Evolutionary conservation across 2,888 invertebrate species (phyloP).

Genomic region (Falcaria lacertinaria): DNA sequence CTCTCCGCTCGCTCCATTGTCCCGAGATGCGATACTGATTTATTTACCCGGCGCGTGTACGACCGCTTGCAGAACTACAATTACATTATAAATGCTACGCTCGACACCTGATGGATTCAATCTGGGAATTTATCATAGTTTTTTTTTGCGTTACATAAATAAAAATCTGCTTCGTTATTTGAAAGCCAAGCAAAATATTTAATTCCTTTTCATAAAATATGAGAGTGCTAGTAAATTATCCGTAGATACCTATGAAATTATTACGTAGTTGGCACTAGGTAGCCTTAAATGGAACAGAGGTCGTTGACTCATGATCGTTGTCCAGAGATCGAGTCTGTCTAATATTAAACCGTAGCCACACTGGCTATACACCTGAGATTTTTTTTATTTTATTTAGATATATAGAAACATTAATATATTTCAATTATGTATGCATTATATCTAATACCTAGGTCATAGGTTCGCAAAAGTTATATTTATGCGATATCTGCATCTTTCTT

Average conservation of each 20-base stretch:
- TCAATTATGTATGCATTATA: no score
- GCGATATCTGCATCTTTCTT: no score
- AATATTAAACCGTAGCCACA: conserved; percentile 5
- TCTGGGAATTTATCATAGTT: conserved; percentile 14
- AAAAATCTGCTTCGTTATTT: neutral
- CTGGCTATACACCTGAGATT: neutral
- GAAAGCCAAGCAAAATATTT: neutral
- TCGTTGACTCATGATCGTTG: conserved; percentile 32
- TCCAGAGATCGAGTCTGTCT: conserved; percentile 15
- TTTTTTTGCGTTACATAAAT: neutral
- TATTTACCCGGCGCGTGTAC: conserved; percentile 46
- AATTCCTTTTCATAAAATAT: neutral
- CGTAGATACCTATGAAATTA: conserved; percentile 7
- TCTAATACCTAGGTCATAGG: no score
- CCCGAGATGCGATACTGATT: conserved; percentile 68
- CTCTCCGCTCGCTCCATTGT: conserved; percentile 59
- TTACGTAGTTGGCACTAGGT: conserved; percentile 15
- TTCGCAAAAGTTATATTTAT: no score
- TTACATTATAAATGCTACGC: conserved; percentile 35
- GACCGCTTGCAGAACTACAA: conserved; percentile 33
- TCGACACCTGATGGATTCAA: conserved; percentile 26
- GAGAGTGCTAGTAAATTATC: neutral
- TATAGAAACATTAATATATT: no score
- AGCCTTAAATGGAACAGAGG: conserved; percentile 32
- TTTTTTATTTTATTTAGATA: neutral